Conservation (phyloP, 1,140 invertebrate genomes). For the Monomorium pharaonis region DNA sequence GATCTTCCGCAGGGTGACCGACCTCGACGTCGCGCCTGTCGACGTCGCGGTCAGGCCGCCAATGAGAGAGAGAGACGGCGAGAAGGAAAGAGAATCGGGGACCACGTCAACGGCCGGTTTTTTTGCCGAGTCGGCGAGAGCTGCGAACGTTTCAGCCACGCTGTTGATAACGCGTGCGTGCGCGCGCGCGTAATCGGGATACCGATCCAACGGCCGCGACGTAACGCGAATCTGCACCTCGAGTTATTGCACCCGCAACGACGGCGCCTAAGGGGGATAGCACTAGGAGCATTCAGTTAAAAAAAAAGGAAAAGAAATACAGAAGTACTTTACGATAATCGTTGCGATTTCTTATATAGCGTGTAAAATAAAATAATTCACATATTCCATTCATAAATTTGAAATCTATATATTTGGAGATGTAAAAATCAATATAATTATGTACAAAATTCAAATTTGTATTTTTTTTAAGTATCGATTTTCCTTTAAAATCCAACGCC, state of each 20-base stretch:
- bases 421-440: no score
- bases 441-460: no score
- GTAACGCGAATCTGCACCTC: slow-evolving; percentile 9
- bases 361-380: neutral
- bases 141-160: slow-evolving; percentile 49
- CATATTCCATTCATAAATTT: neutral
- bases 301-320: no score
- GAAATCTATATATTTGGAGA: neutral
- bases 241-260: slow-evolving; percentile 3
- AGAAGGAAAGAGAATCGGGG: slow-evolving; percentile 22
- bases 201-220: slow-evolving; percentile 37
- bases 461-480: no score
- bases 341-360: neutral
- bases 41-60: slow-evolving; percentile 69
- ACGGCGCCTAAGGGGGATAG: neutral
- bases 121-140: slow-evolving; percentile 52
- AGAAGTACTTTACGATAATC: neutral
- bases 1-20: slow-evolving; percentile 74
- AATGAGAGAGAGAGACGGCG: slow-evolving; percentile 29
- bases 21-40: slow-evolving; percentile 74
- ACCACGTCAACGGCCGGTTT: slow-evolving; percentile 55
- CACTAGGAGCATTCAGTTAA: neutral
- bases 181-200: slow-evolving; percentile 14
- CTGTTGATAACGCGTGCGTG: slow-evolving; percentile 33
- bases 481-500: neutral